Evolutionary conservation across 2,113 vertebrate genomes (phyloP).

Genomic region (Pagrus major): DNA sequence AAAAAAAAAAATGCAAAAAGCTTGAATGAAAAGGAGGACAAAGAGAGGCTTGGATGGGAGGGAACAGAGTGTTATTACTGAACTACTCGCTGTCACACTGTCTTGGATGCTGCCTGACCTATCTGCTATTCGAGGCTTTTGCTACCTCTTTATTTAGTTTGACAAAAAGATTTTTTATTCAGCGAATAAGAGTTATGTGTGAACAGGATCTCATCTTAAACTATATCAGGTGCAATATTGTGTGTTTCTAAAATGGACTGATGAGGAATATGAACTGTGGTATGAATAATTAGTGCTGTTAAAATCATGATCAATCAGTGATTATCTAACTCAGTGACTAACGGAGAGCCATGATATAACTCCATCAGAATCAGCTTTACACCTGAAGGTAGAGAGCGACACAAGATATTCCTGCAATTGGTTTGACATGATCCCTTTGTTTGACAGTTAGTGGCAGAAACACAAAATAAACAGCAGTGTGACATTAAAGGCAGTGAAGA

Average conservation of each 20-base stretch:
- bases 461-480: too few relatives aligned
- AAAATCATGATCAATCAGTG: too few relatives aligned
- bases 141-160: neutral
- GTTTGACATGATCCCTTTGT: too few relatives aligned
- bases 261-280: too few relatives aligned
- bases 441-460: too few relatives aligned
- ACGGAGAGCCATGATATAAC: too few relatives aligned
- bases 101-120: neutral
- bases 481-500: too few relatives aligned
- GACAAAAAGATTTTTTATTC: conserved; percentile 15
- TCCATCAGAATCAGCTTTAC: too few relatives aligned
- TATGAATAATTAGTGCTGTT: too few relatives aligned
- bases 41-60: neutral
- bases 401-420: too few relatives aligned
- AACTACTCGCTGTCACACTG: neutral
- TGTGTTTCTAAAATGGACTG: neutral
- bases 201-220: conserved; percentile 2
- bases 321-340: too few relatives aligned
- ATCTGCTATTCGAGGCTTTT: neutral
- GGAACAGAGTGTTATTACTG: conserved; percentile 37
- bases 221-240: neutral
- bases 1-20: neutral
- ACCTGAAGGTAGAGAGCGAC: too few relatives aligned
- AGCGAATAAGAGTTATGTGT: neutral
- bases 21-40: neutral